Percentiles rank a stretch among this genome's conserved stretches.
Conservation (phyloP, 2,113 vertebrate species). For the Taurulus bubalis region DNA sequence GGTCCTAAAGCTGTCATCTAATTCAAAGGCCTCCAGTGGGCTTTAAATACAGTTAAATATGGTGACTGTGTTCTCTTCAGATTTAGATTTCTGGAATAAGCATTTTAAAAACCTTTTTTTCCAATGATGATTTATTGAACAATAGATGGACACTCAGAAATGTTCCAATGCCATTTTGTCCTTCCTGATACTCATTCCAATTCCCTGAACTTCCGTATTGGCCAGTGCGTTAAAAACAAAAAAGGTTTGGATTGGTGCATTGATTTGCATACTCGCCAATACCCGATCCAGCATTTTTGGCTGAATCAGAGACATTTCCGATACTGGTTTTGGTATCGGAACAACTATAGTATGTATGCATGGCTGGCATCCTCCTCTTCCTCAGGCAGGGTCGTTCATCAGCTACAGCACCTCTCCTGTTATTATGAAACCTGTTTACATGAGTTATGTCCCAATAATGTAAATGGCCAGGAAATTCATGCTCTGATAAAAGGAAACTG, state of each 20-base stretch:
- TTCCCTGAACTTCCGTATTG: background rate
- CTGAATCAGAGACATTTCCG: background rate
- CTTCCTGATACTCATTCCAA: background rate
- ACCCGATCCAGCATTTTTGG: too few relatives aligned
- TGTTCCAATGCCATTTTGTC: background rate
- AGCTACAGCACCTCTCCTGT: slow-evolving; percentile 1
- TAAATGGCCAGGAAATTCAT: background rate
- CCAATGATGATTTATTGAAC: background rate
- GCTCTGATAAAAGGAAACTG: slow-evolving; percentile 19
- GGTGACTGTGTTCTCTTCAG: background rate
- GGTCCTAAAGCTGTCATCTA: background rate
- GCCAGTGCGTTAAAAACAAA: background rate
- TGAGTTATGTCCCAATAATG: background rate
- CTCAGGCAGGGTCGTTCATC: slow-evolving; percentile 22
- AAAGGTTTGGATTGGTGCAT: too few relatives aligned
- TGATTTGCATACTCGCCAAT: too few relatives aligned
- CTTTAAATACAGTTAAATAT: background rate
- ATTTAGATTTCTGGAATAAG: background rate
- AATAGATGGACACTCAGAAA: background rate
- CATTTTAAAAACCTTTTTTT: background rate
- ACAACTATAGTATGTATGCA: background rate
- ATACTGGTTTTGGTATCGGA: too few relatives aligned
- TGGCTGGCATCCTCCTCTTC: slow-evolving; percentile 22
- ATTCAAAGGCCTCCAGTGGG: slow-evolving; percentile 17
- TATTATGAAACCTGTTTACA: slow-evolving; percentile 14